Base-by-base conservation (phyloP, 2,888 invertebrate species). In the Drosophila colorata region DNA sequence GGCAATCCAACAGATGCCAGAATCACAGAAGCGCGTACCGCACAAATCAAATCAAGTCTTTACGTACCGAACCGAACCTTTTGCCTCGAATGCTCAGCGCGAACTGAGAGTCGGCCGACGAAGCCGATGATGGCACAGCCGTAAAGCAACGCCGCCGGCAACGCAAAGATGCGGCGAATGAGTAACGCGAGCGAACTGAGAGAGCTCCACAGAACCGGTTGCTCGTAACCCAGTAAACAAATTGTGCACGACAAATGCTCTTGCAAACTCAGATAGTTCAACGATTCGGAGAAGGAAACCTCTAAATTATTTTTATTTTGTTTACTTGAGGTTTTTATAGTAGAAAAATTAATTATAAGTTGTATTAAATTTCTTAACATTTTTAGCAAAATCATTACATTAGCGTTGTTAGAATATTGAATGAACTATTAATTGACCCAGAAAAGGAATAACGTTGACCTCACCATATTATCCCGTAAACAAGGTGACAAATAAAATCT, bases 71-170 rank as follows among this genome's bases (percentile, higher is more conserved):
- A 56, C 43, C 74, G 56, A 77, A 83, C 81, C 63, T 65, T 38
- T 43, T 60, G 63, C 75, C n/a, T 80, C 73, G 66, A 80, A 51
- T 82, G 74, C 58, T 77, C 61, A 82, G 51, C 59, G 67, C 49
- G 60, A 83, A 80, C 83, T 80, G 65, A 82, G 65, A 59, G 46
- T 52, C 69, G 31, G 33, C 28, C 33, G 20, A 49, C 49, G 23
- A 43, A 43, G 13, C 13, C 41, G 64, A 28, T 16, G 40, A 20
- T 14, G 69, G 37, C 18, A 31, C 9, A 38, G 43, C 11, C 23
- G 44, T 35, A 41, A 14, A 51, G 28, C 38, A 43, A 43, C 44
- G 14, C 20, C 47, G 31, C 38, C 20, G 46, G 55, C 58, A 33
- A 33, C 23, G n/a, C 16, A 47, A 58, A 52, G 18, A 35, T 20